These are phyloP conservation scores for Cromileptes altivelis DNA, from an alignment of 2,113 vertebrate species.

Conservation along the genomic window DNA sequence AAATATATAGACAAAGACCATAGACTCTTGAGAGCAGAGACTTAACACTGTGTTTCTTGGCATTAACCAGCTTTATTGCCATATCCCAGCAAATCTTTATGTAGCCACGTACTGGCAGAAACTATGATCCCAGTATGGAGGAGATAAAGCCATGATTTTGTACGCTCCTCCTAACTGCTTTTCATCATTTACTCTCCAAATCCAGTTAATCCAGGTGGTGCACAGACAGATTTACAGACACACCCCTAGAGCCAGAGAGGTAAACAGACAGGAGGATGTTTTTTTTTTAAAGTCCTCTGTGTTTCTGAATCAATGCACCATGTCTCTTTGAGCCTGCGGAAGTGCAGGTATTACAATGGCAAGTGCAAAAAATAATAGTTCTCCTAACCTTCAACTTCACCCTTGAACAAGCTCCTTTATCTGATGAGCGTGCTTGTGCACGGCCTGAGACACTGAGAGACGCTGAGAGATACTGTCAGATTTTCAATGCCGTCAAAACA, in stretches of 20 bases:
- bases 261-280: conserved; percentile 47
- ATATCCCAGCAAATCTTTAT: conserved; percentile 16
- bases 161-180: conserved; percentile 24
- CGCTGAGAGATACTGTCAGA: conserved; percentile 76
- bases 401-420: conserved; percentile 74
- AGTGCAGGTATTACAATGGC: conserved; percentile 75
- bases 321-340: conserved; percentile 63
- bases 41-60: background rate
- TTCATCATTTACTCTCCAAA: conserved; percentile 55
- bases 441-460: conserved; percentile 67
- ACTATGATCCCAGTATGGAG: conserved; percentile 4
- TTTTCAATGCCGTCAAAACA: conserved; percentile 82
- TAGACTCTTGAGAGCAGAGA: conserved; percentile 3
- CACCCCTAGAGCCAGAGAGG: conserved; percentile 31
- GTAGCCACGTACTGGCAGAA: background rate
- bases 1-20: conserved; percentile 20
- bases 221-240: conserved; percentile 37
- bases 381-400: conserved; percentile 69
- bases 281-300: conserved; percentile 52
- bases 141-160: conserved; percentile 13
- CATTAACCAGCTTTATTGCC: conserved; percentile 13
- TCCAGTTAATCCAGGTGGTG: conserved; percentile 68
- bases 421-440: conserved; percentile 71
- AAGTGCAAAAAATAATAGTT: conserved; percentile 63
- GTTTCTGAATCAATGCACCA: conserved; percentile 72